Base-by-base conservation (phyloP, 2,888 invertebrate species). In the Thereva unica region DNA sequence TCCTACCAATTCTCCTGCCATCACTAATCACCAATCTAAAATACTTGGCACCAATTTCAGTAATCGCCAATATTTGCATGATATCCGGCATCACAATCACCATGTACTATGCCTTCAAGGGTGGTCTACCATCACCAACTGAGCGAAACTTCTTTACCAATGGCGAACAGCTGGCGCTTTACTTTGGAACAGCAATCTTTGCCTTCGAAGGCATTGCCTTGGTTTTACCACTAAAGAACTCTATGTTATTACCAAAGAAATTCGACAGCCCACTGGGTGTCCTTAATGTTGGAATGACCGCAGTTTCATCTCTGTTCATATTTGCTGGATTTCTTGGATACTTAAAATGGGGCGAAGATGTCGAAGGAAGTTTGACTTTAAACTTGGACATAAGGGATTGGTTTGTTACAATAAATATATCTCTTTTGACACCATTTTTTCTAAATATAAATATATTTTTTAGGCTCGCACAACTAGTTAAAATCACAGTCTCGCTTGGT, bases 201-300 rank as follows among this genome's bases (percentile, higher is more conserved):
- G 93, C 97, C 4, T 98, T 97, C 76, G 98, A 98, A 83, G 98
- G 97, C 70, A 97, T 98, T 71, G 92, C 92, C 64, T 80, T 93
- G 84, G 93, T 97, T n/a, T 82, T 98, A 69, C 97, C 97, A 0
- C 80, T 98, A 73, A 93, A 96, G 81, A 95, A 93, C 77, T 91
- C 93, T 77, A 97, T 97, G 96, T 86, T 84, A 71, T 84, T 85
- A 10, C 93, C 93, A 0, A 83, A 85, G 66, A 84, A 87, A 71
- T 96, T 97, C 81, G 87, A 88, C 73, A 90, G 87, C 69, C 85
- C 88, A 4, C 78, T 89, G 6, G 97, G 97, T 2, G 95, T 96
- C 1, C 82, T 97, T 34, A 96, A 96, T 78, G 87, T 93, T 2
- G 94, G 94, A 57, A 95, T 97, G 93, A 82, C 87, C 3, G 82